Base-by-base conservation (phyloP, 2,797 vertebrate genomes). In the Crocidura indochinensis region DNA sequence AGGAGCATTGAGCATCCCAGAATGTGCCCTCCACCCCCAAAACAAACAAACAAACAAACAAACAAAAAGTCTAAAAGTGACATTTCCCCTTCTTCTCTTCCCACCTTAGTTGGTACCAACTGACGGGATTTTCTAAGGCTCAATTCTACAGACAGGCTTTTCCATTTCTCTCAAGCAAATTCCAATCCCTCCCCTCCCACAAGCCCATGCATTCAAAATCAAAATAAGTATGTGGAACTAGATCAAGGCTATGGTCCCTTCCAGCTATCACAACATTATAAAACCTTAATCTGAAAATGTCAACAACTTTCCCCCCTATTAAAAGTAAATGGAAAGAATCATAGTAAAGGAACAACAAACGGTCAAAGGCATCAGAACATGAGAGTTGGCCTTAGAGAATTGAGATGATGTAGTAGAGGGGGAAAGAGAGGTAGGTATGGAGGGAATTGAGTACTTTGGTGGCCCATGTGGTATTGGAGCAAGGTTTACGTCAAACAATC, bases 271-370 rank as follows among this genome's bases (percentile, higher is more conserved):
- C 26, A 53, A 65, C 22, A 65, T 10, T 68, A 7, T 82, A 83
- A 67, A 65, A 78, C 64, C 71, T 79, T 71, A 85, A 80, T n/a
- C 31, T 87, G 27, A 31, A 87, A 26, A 78, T 68, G 82, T 84
- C 68, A 92, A 84, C 22, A 75, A 27, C 26, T 26, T 4, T n/a
- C 14, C 17, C 2, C 15, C 14, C 24, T 26, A 47, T 60, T 71
- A 56, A 56, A 56, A 31, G 26, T 27, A 24, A 49, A 10, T 10
- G 29, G 67, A n/a, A 1, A 31, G 29, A 68, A 31, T 29, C 29
- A 14, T 14, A 17, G 53, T 56, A 8, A 14, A 17, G 53, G 53
- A 56, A 56, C 53, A 17, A 14, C 53, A 56, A 56, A 2, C 53
- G 53, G 53, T 17, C 53, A 15, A 8, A 56, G 14, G 53, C 53